Conservation (phyloP, 2,888 invertebrate species). For the Heliconius cydno region DNA sequence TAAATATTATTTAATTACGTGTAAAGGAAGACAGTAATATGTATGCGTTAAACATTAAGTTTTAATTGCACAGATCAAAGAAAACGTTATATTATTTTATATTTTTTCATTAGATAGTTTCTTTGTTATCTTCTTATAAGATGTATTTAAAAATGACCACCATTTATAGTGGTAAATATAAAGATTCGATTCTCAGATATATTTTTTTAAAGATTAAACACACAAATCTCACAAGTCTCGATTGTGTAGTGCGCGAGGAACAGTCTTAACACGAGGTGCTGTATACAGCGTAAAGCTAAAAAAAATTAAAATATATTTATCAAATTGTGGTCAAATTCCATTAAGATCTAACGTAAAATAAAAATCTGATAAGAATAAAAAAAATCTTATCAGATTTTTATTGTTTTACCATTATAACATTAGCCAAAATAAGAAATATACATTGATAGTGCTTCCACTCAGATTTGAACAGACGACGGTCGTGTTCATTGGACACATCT, state of each 20-base stretch:
- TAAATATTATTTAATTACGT: conserved; percentile 18
- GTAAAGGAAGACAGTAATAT: background rate
- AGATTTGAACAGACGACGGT: background rate
- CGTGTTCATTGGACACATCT: no score
- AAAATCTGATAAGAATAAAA: background rate
- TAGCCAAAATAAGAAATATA: no score
- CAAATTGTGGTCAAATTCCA: no score
- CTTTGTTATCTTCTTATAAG: background rate
- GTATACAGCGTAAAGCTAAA: background rate
- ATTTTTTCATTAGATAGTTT: background rate
- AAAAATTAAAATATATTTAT: background rate
- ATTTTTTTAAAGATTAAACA: background rate
- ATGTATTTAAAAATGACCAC: background rate
- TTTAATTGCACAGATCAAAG: background rate
- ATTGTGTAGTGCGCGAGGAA: background rate
- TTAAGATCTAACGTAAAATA: no score
- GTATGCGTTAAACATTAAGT: background rate
- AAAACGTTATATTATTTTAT: background rate
- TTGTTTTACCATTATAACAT: background rate
- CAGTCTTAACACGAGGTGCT: background rate
- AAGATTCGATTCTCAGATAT: no score
- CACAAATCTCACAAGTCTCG: no score
- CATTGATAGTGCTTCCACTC: no score
- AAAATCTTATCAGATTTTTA: background rate
- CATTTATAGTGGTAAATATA: background rate